phyloP scores from a whole-genome alignment of 2,113 vertebrate species.

The Trinectes maculatus region DNA sequence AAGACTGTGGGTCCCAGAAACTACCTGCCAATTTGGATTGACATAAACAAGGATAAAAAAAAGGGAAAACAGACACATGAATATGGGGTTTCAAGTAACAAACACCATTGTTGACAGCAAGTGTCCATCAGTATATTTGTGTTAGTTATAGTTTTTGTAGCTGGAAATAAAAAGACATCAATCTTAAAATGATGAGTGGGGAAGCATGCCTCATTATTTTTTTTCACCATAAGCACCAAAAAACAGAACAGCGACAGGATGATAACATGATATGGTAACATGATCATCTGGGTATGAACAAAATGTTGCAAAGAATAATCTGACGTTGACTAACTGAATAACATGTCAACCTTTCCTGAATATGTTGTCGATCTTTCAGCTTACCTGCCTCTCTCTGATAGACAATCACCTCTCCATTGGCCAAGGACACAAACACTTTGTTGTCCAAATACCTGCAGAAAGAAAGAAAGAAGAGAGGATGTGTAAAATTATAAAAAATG shows the following conservation, averaged over 20 bases:
- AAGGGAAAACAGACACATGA: not conserved
- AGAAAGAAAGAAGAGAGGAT: not conserved
- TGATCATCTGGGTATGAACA: too few relatives aligned
- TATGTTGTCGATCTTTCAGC: not conserved
- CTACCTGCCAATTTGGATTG: slow-evolving; percentile 82
- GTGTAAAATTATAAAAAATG: not conserved
- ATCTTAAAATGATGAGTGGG: too few relatives aligned
- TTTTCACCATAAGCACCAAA: too few relatives aligned
- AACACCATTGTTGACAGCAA: not conserved
- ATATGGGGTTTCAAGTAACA: not conserved
- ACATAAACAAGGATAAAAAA: not conserved
- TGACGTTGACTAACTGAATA: too few relatives aligned
- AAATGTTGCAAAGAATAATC: too few relatives aligned
- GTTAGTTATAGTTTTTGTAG: not conserved
- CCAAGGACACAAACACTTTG: slow-evolving; percentile 96
- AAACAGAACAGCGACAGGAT: too few relatives aligned
- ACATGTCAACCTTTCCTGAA: too few relatives aligned
- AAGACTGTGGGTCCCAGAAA: slow-evolving; percentile 98
- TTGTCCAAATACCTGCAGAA: slow-evolving; percentile 91
- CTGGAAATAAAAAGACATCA: too few relatives aligned
- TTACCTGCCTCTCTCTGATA: slow-evolving; percentile 97
- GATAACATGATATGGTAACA: too few relatives aligned
- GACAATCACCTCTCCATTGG: slow-evolving; percentile 92
- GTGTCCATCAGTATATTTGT: not conserved
- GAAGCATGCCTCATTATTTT: too few relatives aligned